Conservation (phyloP, 2,113 vertebrate genomes). For the Microcebus murinus region DNA sequence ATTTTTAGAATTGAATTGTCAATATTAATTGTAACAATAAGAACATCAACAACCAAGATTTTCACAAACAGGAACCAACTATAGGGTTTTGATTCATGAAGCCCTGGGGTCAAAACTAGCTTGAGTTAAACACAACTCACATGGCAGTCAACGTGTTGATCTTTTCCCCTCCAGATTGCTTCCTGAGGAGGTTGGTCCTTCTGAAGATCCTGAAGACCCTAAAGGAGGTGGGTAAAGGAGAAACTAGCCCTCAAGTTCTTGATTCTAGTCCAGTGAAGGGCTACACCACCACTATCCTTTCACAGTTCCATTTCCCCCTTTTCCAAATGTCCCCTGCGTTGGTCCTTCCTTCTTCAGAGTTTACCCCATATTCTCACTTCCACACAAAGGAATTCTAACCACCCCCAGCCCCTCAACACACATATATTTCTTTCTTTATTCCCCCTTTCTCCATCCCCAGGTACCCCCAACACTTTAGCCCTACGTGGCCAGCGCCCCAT, state of each 20-base stretch:
- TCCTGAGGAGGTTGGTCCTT: conserved; percentile 67
- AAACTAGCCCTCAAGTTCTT: not conserved
- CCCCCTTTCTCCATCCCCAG: conserved; percentile 56
- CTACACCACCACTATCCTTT: not conserved
- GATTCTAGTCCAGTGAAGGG: not conserved
- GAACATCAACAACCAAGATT: no score
- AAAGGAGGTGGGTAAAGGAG: conserved; percentile 51
- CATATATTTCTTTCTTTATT: not conserved
- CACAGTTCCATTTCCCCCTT: not conserved
- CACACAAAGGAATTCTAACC: not conserved
- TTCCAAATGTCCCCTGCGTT: not conserved
- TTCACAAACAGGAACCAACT: no score
- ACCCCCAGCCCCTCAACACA: not conserved
- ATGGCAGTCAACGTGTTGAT: not conserved
- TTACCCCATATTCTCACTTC: not conserved
- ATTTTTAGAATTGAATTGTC: no score
- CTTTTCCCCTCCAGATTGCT: conserved; percentile 69
- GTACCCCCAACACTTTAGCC: conserved; percentile 82
- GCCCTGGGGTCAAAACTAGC: no score
- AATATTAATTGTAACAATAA: no score
- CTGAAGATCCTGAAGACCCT: conserved; percentile 52
- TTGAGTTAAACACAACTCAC: no score
- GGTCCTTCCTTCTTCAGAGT: not conserved
- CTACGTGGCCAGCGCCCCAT: conserved; percentile 82
- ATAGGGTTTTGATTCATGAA: no score